Evolutionary conservation across 2,797 vertebrate genomes (phyloP), one percentile per base, ranked within the genome.

Genomic region (Chloroceryle inda): DNA sequence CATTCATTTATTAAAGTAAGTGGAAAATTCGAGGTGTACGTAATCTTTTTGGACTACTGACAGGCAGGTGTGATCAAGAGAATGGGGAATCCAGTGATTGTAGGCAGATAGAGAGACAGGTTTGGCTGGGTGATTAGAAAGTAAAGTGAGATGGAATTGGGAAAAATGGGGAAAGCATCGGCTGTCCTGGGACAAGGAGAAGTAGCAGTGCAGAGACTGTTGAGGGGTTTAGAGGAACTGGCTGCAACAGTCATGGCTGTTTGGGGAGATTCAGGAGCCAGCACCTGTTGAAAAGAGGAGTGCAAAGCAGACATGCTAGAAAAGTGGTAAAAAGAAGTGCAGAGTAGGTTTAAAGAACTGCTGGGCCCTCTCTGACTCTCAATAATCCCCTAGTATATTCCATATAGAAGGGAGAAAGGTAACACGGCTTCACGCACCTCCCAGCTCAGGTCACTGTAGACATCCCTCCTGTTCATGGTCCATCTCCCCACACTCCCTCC

Each of bases 1-100:
- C 85, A 76, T 89, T 95, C 71, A 63, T 92, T 94, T 95, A 88
- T 87, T 95, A 77, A 94, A 96, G 85, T 77, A 88, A 96, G 80
- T 95, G 89, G 94, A 95, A 96, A 96, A 93, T 88, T 86, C 67
- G 75, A 96, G 69, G 55, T 3, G 6, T 79, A 85, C 1, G 83
- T 94, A 93, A 97, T 96, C 88, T 92, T 95, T 94, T 88, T 97
- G 94, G 95, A 96, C 71, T 79, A 96, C 85, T 96, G 92, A 96
- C 94, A 97, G 88, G 88, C 94, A 97, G 96, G 93, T 97, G 95
- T 96, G 94, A 95, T 96, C 83, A 66, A 75, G 62, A 81, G 83
- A 92, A 63, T 15, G 35, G 85, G 78, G 80, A 95, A 94, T 88
- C 66, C 85, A 87, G 45, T 59, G 94, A 96, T 23, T 97, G 87